phyloP scores from a whole-genome alignment of 2,797 vertebrate species.

The Melanotaenia trifasciata region DNA sequence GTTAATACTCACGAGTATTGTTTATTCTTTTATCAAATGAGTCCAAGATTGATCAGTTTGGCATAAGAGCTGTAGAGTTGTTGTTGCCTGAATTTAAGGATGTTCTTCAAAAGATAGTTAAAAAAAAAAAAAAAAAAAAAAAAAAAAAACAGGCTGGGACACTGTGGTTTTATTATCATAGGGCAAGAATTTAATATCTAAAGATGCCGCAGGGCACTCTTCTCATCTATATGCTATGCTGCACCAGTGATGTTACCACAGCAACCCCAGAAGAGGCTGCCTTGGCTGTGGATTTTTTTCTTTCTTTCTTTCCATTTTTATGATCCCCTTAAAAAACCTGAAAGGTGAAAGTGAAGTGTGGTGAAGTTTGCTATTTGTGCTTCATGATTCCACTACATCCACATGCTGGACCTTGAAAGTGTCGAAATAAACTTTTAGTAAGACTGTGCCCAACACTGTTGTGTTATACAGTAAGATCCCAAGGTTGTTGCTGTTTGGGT shows the following conservation, averaged over 20 bases:
- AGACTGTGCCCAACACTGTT: not conserved
- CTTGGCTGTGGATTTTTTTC: not conserved
- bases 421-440: not conserved
- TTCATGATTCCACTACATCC: not conserved
- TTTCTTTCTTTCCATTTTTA: no score
- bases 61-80: not conserved
- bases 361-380: not conserved
- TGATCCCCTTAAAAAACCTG: no score
- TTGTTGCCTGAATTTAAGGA: not conserved
- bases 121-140: no score
- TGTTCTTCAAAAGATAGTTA: not conserved
- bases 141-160: no score
- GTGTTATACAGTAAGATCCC: conserved; percentile 8
- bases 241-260: no score
- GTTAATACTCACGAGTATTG: no score
- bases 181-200: not conserved
- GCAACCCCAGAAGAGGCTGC: no score
- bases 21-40: no score
- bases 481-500: conserved; percentile 31
- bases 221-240: no score
- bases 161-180: not conserved
- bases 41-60: no score
- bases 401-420: not conserved
- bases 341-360: no score
- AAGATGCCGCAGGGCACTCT: not conserved